phyloP scores from a whole-genome alignment of 2,888 invertebrate genomes.

The Stictocephala bisonia region DNA sequence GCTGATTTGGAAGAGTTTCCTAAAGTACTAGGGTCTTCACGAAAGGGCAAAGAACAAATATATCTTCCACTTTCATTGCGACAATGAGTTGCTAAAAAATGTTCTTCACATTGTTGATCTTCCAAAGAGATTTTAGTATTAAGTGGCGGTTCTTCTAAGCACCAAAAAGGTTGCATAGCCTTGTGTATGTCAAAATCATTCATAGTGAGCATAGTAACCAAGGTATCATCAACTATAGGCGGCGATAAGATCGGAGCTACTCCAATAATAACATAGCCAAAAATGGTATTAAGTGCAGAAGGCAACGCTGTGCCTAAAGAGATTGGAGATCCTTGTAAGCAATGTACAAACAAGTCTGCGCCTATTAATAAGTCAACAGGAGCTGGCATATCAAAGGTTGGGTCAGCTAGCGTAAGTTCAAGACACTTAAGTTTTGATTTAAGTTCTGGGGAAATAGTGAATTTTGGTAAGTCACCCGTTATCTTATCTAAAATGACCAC shows the following conservation, averaged over 20 bases:
- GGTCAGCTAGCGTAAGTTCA: neutral
- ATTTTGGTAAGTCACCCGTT: neutral
- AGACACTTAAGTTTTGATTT: neutral
- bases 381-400: neutral
- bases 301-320: neutral
- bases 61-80: neutral
- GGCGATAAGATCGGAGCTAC: neutral
- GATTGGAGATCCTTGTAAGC: neutral
- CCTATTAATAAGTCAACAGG: neutral
- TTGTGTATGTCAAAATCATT: neutral
- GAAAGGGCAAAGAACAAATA: neutral
- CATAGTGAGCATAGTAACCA: neutral
- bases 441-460: neutral
- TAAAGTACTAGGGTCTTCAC: neutral
- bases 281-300: neutral
- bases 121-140: neutral
- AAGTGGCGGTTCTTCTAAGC: neutral
- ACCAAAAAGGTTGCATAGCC: neutral
- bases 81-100: neutral
- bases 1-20: neutral
- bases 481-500: slow-evolving; percentile 7
- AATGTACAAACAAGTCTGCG: neutral
- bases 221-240: neutral
- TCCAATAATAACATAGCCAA: slow-evolving; percentile 1
- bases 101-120: neutral